Percentiles rank a stretch among this genome's conserved stretches.
These are phyloP conservation scores for Venustoraphidia nigricollis DNA, from an alignment of 2,888 invertebrate genomes.

Conservation along the genomic window DNA sequence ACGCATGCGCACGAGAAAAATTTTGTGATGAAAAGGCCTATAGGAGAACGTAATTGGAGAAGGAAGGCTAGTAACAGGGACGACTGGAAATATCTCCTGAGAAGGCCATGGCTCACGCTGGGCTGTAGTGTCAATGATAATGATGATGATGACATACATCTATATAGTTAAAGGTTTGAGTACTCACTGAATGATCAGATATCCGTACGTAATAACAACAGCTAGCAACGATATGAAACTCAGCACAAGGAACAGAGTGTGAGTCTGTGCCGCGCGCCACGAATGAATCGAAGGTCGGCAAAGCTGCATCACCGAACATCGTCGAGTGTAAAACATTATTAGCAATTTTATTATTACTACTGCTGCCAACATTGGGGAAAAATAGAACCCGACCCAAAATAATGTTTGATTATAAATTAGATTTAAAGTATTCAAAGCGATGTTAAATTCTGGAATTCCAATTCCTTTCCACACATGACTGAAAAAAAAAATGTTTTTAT, in stretches of 20 bases:
- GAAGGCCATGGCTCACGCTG: no score
- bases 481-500: constrained; percentile 9
- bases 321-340: constrained; percentile 55
- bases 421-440: constrained; percentile 59
- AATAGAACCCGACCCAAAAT: constrained; percentile 61
- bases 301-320: constrained; percentile 39
- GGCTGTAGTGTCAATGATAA: no score
- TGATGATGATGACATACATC: no score
- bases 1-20: no score
- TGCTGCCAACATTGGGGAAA: constrained; percentile 51
- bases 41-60: no score
- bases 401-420: constrained; percentile 67
- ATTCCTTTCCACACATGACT: constrained; percentile 20
- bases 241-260: constrained; percentile 55
- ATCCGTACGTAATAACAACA: constrained; percentile 42
- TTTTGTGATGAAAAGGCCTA: no score
- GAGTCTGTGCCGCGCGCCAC: constrained; percentile 59
- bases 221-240: constrained; percentile 48
- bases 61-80: no score
- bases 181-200: constrained; percentile 44
- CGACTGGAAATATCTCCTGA: no score
- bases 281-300: constrained; percentile 51
- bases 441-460: constrained; percentile 51
- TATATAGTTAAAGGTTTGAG: no score
- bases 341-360: constrained; percentile 52